Base-by-base conservation (phyloP, 2,797 vertebrate genomes). In the Stomatorhinus walkeri region DNA sequence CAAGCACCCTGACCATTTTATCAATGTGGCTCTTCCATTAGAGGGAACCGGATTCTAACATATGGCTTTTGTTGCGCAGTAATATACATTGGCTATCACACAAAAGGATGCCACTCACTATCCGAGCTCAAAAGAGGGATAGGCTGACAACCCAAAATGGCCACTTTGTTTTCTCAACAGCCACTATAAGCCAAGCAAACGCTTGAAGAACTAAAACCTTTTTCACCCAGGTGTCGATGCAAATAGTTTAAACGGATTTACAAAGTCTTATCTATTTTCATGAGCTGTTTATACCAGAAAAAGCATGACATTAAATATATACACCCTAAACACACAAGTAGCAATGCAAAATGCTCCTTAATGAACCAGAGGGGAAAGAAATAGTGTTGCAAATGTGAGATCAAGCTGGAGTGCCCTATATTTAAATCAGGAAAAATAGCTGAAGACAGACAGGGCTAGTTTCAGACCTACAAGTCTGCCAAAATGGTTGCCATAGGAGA, bases 231-330 rank as follows among this genome's bases (percentile, higher is more conserved):
- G 72, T n/a, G 36, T n/a, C 28, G 72, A 79, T 40, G 72, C 40
- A 79, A n/a, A 36, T 79, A 79, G 32, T 79, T 46, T 79, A 46
- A 79, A 79, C 43, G 36, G 72, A 79, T 79, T 79, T 79, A 79
- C 32, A 40, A 14, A 79, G 40, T 16, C 32, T 9, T 46, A 43
- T 79, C 40, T 16, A 46, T 79, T 79, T 46, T 79, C 72, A n/a
- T 46, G 3, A 79, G 32, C 72, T 79, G 72, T 46, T 43, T 46
- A 46, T 79, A 46, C 36, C 36, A n/a, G 19, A 40, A 46, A 43
- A 79, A 46, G 72, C 19, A 79, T 2, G 6, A 16, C 72, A 79
- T n/a, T 43, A 79, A 79, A 46, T 19, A n/a, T 10, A n/a, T 43
- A 79, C 72, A 79, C 72, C 16, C 72, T 79, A 19, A 19, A 43